phyloP scores from a whole-genome alignment of 2,113 vertebrate genomes.

The Orycteropus afer region DNA sequence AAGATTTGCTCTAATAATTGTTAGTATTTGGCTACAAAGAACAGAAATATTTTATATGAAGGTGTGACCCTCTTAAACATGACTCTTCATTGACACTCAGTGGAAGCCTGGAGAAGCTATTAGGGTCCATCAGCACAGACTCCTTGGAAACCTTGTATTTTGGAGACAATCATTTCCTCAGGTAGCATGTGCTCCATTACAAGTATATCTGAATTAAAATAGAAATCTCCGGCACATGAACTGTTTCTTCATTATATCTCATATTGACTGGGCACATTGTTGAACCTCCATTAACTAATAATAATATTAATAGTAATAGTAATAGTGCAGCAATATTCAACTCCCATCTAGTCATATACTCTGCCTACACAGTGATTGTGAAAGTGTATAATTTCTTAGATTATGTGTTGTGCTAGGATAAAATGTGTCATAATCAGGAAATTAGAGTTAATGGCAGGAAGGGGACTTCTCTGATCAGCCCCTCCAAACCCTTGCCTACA shows the following conservation, averaged over 20 bases:
- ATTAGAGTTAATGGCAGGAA: slow-evolving; percentile 65
- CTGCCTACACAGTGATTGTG: slow-evolving; percentile 10
- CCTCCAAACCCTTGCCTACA: neutral
- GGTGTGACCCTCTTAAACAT: neutral
- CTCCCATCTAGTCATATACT: slow-evolving; percentile 39
- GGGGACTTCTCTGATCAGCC: slow-evolving; percentile 60
- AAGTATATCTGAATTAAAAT: slow-evolving; percentile 29
- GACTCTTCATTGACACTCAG: fast-evolving
- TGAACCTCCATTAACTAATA: slow-evolving; percentile 46
- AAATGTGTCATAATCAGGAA: slow-evolving; percentile 28
- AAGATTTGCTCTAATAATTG: neutral
- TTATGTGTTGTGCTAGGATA: neutral
- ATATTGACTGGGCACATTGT: neutral
- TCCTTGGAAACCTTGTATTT: neutral
- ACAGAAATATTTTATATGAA: neutral
- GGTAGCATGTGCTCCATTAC: neutral
- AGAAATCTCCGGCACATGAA: neutral
- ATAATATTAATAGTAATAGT: neutral
- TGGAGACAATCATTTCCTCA: neutral
- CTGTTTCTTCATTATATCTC: neutral
- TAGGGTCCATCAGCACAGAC: neutral
- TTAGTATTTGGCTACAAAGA: neutral
- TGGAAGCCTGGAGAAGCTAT: neutral
- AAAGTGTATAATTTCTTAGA: slow-evolving; percentile 24
- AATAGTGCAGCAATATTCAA: slow-evolving; percentile 23